phyloP scores from a whole-genome alignment of 2,113 vertebrate species.

The Chitala chitala region DNA sequence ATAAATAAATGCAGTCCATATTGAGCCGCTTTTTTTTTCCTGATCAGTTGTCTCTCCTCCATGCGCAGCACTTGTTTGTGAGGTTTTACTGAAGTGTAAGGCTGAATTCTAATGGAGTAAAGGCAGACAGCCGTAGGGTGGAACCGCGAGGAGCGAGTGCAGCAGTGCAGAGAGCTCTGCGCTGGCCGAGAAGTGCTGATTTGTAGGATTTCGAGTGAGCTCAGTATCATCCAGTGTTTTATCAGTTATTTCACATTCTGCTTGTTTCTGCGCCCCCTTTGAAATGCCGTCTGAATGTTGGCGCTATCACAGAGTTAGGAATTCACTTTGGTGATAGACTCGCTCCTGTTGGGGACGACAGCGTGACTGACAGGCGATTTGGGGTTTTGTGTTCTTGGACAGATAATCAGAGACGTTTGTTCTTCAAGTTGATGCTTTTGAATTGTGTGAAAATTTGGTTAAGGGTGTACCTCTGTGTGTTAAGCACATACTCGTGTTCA shows the following conservation, averaged over 20 bases:
- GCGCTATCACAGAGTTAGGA: background rate
- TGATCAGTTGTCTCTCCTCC: constrained; percentile 28
- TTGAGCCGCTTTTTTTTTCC: constrained; percentile 20
- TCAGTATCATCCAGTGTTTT: constrained; percentile 17
- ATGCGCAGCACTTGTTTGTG: constrained; percentile 31
- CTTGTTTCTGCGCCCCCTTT: background rate
- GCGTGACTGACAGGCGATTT: background rate
- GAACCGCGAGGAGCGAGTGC: constrained; percentile 43
- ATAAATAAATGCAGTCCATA: background rate
- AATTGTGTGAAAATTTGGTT: background rate
- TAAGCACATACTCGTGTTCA: background rate
- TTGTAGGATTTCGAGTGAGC: constrained; percentile 44
- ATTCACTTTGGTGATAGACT: background rate
- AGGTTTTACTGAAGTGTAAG: constrained; percentile 46
- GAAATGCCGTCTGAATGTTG: background rate
- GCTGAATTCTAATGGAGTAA: constrained; percentile 56
- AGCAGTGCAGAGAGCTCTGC: constrained; percentile 32
- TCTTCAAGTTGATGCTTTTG: background rate
- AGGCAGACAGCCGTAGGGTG: constrained; percentile 43
- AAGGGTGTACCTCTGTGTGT: background rate
- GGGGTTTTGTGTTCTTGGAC: background rate
- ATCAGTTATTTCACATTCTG: background rate
- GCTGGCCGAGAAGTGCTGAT: constrained; percentile 51
- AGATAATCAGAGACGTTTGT: background rate
- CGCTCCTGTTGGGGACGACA: background rate